Evolutionary conservation across 2,113 vertebrate genomes (phyloP), one percentile per base, ranked within the genome.

Genomic region (Gambusia holbrooki): DNA sequence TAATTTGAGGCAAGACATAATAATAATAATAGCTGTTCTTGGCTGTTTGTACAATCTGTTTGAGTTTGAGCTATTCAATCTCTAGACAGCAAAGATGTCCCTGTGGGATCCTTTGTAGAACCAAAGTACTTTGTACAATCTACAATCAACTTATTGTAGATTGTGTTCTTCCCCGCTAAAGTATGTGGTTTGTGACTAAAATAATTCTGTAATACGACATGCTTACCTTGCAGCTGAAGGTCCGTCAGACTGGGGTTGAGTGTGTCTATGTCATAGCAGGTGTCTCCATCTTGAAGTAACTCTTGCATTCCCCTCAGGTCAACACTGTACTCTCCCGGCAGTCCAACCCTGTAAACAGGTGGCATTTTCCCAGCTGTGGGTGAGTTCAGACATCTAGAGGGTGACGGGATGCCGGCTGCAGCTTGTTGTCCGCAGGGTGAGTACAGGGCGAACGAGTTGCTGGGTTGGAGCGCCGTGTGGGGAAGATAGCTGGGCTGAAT

Each of bases 221-320:
- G 37, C 76, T 58, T 81, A 95, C 94, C 94, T 88, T 99, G 97
- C 86, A 99, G 95, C 83, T 98, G 97, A 60, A 99, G 96, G 79
- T 99, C 98, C 0, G 95, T 97, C 80, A 99, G 95, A 85, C 96
- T 98, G 0, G 98, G 97, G 64, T 97, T 97, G 37, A 99, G 96
- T 17, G 94, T 94, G 64, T 98, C 97, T 1, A 99, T 90, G 48
- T 99, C 98, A 0, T 93, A 97, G 72, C 90, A 94, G 66, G 92
- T 89, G 27, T 99, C 97, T 35, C 93, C 96, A 0, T 99, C 97
- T 82, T 96, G 76, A 22, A 97, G 90, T 1, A 96, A 78, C 19
- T 97, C 97, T 5, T 96, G 96, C 89, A 96, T 86, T 40, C 94
- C 94, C 71, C 92, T 93, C 83, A 89, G 88, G 2, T 92, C 80